These are phyloP conservation scores for Philereme transversata DNA, from an alignment of 2,888 invertebrate species.

Conservation along the genomic window DNA sequence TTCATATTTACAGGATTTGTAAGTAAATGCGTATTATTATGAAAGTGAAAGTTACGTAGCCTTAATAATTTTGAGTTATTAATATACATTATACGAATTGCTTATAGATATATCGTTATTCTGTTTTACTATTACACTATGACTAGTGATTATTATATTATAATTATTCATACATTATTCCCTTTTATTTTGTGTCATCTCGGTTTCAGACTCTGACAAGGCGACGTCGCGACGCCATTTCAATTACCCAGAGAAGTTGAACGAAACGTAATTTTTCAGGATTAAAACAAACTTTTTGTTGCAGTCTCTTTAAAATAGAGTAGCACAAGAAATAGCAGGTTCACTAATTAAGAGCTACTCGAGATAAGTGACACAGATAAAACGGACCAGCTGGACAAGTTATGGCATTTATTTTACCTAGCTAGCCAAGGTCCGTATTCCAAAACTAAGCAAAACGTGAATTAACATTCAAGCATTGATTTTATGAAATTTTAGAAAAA, in stretches of 20 bases:
- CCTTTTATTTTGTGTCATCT: too few species aligned
- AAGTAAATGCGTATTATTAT: neutral
- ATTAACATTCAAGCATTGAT: too few species aligned
- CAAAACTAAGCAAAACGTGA: too few species aligned
- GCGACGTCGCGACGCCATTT: constrained; percentile 1
- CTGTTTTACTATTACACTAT: too few species aligned
- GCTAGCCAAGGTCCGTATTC: too few species aligned
- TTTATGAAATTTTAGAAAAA: too few species aligned
- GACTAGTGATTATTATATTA: neutral
- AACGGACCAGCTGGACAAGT: constrained; percentile 1
- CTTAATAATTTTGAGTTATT: too few species aligned
- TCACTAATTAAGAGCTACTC: constrained; percentile 39
- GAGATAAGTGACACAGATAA: constrained; percentile 18
- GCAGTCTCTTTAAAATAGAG: constrained; percentile 15
- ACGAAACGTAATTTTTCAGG: constrained; percentile 21
- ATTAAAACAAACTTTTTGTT: constrained; percentile 23
- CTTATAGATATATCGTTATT: too few species aligned
- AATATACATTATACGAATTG: too few species aligned
- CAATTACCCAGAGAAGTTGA: constrained; percentile 19
- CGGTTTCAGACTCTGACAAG: neutral
- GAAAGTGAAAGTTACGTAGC: too few species aligned
- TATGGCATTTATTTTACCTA: neutral
- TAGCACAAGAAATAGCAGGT: constrained; percentile 36
- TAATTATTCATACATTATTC: too few species aligned
- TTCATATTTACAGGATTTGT: constrained; percentile 14